Conservation (phyloP, 2,797 vertebrate genomes). For the Mus minutoides region DNA sequence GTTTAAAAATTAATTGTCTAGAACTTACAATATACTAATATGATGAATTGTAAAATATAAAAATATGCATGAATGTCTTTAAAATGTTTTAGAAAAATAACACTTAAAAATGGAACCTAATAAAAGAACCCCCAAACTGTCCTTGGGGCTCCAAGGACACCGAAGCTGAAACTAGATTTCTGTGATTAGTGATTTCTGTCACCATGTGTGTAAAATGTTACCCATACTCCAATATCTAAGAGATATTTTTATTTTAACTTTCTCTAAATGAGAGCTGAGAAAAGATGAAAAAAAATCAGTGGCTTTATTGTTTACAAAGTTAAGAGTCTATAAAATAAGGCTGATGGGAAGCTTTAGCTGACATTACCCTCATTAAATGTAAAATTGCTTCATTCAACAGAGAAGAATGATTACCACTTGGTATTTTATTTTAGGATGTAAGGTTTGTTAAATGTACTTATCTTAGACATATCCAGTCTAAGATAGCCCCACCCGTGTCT, state of each 20-base stretch:
- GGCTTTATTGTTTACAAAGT: conserved; percentile 44
- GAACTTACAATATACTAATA: not conserved
- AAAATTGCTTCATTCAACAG: conserved; percentile 7
- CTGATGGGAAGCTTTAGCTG: not conserved
- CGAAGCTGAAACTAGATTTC: conserved; percentile 1
- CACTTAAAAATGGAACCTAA: not conserved
- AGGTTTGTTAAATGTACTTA: conserved; percentile 17
- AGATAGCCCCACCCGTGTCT: not conserved
- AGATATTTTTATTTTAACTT: conserved; percentile 10
- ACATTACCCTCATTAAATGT: not conserved
- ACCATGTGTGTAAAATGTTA: not conserved
- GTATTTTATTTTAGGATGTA: not conserved
- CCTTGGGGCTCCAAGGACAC: not conserved
- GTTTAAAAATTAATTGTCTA: conserved; percentile 45
- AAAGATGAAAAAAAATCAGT: not conserved
- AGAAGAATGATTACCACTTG: not conserved
- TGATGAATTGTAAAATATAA: not conserved
- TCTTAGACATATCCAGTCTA: not conserved
- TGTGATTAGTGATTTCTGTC: not conserved
- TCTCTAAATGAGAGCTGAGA: conserved; percentile 28
- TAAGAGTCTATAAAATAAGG: conserved; percentile 38
- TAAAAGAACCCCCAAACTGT: not conserved
- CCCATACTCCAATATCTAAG: not conserved
- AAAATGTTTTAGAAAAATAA: not conserved
- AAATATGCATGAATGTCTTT: not conserved